Evolutionary conservation across 2,797 vertebrate species (phyloP).

Genomic region (Pseudochirops cupreus): DNA sequence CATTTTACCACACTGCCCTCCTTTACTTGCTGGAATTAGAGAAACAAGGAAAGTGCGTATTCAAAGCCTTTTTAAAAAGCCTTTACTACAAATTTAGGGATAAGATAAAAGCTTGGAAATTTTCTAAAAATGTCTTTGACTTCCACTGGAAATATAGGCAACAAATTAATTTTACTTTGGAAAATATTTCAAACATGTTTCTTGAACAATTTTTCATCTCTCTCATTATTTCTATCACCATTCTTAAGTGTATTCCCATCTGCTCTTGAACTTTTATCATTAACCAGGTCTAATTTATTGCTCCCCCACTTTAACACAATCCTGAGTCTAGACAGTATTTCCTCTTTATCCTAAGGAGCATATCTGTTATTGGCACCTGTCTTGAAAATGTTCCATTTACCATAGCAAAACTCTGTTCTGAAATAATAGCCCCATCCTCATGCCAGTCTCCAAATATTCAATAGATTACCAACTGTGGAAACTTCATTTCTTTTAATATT

Average conservation of each 20-base stretch:
- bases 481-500: too few species aligned
- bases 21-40: too few species aligned
- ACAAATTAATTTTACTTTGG: not conserved
- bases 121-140: slow-evolving; percentile 29
- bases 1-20: not conserved
- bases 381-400: slow-evolving; percentile 28
- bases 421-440: too few species aligned
- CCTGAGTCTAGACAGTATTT: slow-evolving; percentile 9
- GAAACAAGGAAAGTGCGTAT: too few species aligned
- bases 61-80: too few species aligned
- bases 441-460: too few species aligned
- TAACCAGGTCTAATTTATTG: slow-evolving; percentile 38
- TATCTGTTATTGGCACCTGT: slow-evolving; percentile 50
- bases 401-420: too few species aligned
- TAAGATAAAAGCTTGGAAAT: not conserved
- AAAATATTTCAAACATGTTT: slow-evolving; percentile 40
- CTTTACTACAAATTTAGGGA: too few species aligned
- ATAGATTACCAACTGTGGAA: too few species aligned
- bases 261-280: slow-evolving; percentile 42
- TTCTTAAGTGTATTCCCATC: slow-evolving; percentile 21
- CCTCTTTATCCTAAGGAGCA: not conserved
- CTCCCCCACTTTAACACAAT: slow-evolving; percentile 35
- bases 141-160: slow-evolving; percentile 18
- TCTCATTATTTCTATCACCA: slow-evolving; percentile 40
- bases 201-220: not conserved